Evolutionary conservation across 2,113 vertebrate species (phyloP).

Genomic region (Alectura lathami): DNA sequence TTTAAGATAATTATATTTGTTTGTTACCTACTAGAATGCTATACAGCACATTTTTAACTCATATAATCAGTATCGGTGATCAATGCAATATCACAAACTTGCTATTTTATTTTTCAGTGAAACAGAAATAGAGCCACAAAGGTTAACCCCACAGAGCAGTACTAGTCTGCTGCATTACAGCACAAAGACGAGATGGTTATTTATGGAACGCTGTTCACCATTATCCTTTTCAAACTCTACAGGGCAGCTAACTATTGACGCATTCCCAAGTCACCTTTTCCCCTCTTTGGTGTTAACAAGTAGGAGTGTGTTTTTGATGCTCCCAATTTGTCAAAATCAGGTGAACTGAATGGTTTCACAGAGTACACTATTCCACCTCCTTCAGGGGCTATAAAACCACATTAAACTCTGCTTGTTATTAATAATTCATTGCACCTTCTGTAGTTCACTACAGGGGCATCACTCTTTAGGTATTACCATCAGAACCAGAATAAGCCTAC

Average conservation of each 20-base stretch:
- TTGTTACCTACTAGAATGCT: not conserved
- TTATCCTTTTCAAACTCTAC: constrained; percentile 51
- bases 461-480: constrained; percentile 53
- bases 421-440: constrained; percentile 74
- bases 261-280: constrained; percentile 52
- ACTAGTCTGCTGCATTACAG: constrained; percentile 31
- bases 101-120: constrained; percentile 23
- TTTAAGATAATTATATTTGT: not conserved
- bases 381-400: constrained; percentile 59
- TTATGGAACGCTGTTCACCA: constrained; percentile 51
- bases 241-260: constrained; percentile 50
- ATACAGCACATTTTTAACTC: constrained; percentile 12
- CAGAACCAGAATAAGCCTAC: constrained; percentile 11
- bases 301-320: constrained; percentile 48
- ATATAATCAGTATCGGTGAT: constrained; percentile 16
- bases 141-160: constrained; percentile 38
- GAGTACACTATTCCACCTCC: constrained; percentile 37
- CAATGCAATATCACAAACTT: constrained; percentile 32
- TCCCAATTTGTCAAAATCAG: constrained; percentile 74
- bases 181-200: constrained; percentile 47
- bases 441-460: constrained; percentile 65
- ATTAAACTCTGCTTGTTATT: constrained; percentile 58
- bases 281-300: constrained; percentile 47
- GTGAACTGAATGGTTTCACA: constrained; percentile 55
- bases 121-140: constrained; percentile 60